A percentile compares a stretch with the other conserved stretches of the same genome.
Conservation (phyloP, 2,113 vertebrate species). For the Prolemur simus region DNA sequence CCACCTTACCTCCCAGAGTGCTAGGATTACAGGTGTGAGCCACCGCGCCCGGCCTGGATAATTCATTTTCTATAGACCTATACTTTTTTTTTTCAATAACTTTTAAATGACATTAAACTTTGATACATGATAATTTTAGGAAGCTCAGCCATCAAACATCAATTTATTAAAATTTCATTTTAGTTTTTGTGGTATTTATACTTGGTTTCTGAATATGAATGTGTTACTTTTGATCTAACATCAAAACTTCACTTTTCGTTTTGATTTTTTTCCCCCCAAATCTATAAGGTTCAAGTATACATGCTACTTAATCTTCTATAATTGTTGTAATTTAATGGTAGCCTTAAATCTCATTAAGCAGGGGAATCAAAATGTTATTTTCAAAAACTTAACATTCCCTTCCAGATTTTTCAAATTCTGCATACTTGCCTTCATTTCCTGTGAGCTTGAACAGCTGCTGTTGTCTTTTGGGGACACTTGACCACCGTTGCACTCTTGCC, state of each 20-base stretch:
- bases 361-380: conserved; percentile 72
- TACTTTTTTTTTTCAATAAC: conserved; percentile 22
- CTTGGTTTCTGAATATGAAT: neutral
- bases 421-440: conserved; percentile 80
- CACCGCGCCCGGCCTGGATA: neutral
- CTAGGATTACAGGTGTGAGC: too few species aligned
- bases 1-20: too few species aligned
- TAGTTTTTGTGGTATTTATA: conserved; percentile 43
- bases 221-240: neutral
- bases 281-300: conserved; percentile 60
- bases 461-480: conserved; percentile 74
- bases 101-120: conserved; percentile 29
- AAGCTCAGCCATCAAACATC: neutral
- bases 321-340: conserved; percentile 71
- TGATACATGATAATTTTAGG: neutral
- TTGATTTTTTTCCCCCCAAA: neutral
- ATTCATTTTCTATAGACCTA: neutral
- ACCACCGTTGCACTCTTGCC: conserved; percentile 73
- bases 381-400: conserved; percentile 74
- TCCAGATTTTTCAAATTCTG: conserved; percentile 76
- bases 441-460: conserved; percentile 77
- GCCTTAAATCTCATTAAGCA: conserved; percentile 79
- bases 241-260: conserved; percentile 32
- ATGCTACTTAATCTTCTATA: conserved; percentile 44
- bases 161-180: neutral